phyloP scores from a whole-genome alignment of 2,113 vertebrate genomes.

The Lasiurus borealis region DNA sequence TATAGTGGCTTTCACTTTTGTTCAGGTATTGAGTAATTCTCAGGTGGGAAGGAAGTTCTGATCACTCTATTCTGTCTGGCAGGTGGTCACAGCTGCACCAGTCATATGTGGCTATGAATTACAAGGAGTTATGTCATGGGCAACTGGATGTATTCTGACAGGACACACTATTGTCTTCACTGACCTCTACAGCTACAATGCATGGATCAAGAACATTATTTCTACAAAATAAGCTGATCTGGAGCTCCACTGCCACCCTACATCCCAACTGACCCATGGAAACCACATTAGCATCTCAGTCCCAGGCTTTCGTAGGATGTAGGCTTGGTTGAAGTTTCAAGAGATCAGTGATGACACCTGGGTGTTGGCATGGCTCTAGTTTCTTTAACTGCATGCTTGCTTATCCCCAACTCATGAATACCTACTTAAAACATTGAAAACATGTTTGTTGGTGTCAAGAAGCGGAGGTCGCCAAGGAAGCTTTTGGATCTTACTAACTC shows the following conservation, averaged over 20 bases:
- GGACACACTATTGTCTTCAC: conserved; percentile 41
- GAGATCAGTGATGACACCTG: not conserved
- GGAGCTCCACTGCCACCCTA: not conserved
- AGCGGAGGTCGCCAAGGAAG: not conserved
- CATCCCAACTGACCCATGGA: not conserved
- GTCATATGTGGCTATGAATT: conserved; percentile 3
- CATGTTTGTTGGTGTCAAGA: not conserved
- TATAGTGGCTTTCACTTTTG: not conserved
- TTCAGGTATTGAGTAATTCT: not conserved
- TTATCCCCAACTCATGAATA: not conserved
- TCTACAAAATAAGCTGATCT: not conserved
- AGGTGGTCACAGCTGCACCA: conserved; percentile 32
- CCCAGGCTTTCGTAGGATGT: not conserved
- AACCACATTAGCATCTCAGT: not conserved
- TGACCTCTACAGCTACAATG: conserved; percentile 10
- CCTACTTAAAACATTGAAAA: not conserved
- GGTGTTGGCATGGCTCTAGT: not conserved
- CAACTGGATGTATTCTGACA: conserved; percentile 5
- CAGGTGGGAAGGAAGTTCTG: not conserved
- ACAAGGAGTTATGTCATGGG: conserved; percentile 54
- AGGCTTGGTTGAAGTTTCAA: not conserved
- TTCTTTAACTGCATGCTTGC: not conserved
- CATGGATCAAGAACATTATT: conserved; percentile 54
- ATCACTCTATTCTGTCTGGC: not conserved
- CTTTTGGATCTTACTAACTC: not conserved